phyloP scores from a whole-genome alignment of 2,888 invertebrate genomes.

The Phania funesta region DNA sequence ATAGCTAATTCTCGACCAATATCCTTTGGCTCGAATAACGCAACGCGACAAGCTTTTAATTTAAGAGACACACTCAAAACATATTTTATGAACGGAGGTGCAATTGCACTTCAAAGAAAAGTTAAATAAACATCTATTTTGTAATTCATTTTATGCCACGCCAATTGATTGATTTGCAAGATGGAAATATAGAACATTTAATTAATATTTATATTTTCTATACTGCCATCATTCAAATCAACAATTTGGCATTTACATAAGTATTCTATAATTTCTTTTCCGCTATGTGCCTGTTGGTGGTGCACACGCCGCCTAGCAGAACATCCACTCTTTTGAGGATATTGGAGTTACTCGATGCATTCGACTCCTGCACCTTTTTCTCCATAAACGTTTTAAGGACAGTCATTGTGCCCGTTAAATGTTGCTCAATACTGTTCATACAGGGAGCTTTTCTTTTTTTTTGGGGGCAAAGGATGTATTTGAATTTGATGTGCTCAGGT shows the following conservation, averaged over 20 bases:
- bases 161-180: background rate
- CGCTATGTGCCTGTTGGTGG: background rate
- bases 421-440: background rate
- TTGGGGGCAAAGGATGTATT: background rate
- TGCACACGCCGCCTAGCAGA: slow-evolving; percentile 11
- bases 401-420: background rate
- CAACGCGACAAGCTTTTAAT: slow-evolving; percentile 1
- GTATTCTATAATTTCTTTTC: too few species aligned
- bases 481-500: background rate
- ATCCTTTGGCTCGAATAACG: slow-evolving; percentile 12
- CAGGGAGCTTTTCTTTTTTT: background rate
- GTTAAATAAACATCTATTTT: slow-evolving; percentile 3
- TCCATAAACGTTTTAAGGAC: background rate
- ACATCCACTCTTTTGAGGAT: background rate
- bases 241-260: too few species aligned
- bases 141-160: background rate
- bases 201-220: slow-evolving; percentile 2
- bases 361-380: background rate
- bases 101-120: slow-evolving; percentile 10
- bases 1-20: slow-evolving; percentile 8
- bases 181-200: background rate
- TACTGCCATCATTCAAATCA: too few species aligned
- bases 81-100: background rate
- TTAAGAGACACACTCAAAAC: too few species aligned
- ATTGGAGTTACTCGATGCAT: background rate